These are phyloP conservation scores for Zingel zingel DNA, from an alignment of 2,113 vertebrate species.

Conservation along the genomic window DNA sequence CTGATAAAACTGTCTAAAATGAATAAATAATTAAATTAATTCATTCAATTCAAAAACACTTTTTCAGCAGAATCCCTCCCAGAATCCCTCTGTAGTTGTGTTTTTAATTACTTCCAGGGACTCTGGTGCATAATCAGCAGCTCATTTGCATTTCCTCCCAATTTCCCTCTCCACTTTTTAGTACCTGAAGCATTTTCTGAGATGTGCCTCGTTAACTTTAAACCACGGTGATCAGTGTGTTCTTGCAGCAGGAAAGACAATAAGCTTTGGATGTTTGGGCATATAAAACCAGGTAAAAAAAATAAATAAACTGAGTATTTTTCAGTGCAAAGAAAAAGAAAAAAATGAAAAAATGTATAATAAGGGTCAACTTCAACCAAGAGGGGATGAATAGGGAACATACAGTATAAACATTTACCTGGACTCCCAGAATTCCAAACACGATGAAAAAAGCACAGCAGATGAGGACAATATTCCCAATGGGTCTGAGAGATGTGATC, in stretches of 20 bases:
- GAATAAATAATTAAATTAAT: conserved; percentile 7
- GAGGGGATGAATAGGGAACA: conserved; percentile 21
- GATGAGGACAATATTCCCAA: conserved; percentile 98
- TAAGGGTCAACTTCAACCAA: conserved; percentile 25
- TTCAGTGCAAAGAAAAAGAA: not conserved
- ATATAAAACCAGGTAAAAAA: conserved; percentile 9
- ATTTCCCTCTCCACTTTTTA: conserved; percentile 61
- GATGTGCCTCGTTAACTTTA: conserved; percentile 54
- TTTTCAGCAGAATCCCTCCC: conserved; percentile 49
- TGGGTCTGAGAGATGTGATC: conserved; percentile 96
- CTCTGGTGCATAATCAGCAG: conserved; percentile 68
- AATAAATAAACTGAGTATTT: conserved; percentile 6
- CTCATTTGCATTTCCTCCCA: conserved; percentile 71
- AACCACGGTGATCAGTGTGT: conserved; percentile 40
- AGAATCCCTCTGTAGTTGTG: conserved; percentile 44
- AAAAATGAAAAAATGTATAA: not conserved
- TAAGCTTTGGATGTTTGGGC: conserved; percentile 21
- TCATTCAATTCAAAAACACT: conserved; percentile 3
- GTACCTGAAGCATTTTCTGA: conserved; percentile 58
- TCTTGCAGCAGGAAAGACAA: conserved; percentile 39
- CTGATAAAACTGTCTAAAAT: conserved; percentile 1
- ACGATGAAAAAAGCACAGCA: conserved; percentile 99
- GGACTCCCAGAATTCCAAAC: conserved; percentile 96
- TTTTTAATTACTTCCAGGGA: conserved; percentile 63
- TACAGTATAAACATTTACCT: conserved; percentile 84